These are phyloP conservation scores for Chionodraco myersi DNA, from an alignment of 2,113 vertebrate species.

Conservation along the genomic window DNA sequence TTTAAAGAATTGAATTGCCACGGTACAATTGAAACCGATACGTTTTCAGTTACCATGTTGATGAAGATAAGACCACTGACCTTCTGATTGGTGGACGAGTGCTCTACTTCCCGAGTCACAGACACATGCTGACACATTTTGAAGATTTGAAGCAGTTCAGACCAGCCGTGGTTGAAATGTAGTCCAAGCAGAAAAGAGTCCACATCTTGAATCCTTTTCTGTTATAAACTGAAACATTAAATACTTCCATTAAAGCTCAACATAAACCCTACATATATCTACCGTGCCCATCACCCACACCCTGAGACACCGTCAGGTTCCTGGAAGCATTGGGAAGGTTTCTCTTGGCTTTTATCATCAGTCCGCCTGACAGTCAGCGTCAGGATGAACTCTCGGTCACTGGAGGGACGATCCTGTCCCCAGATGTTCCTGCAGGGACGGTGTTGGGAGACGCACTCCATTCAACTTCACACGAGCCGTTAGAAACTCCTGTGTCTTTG, in stretches of 20 bases:
- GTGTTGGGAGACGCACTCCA: neutral
- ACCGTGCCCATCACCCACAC: neutral
- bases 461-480: neutral
- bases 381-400: neutral
- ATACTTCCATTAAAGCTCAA: neutral
- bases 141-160: neutral
- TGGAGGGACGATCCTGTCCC: neutral
- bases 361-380: neutral
- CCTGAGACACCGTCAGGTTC: neutral
- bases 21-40: no score
- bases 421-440: neutral
- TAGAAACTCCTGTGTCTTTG: neutral
- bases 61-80: no score
- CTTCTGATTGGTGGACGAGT: no score
- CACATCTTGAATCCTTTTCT: neutral
- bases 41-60: no score
- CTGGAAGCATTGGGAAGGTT: neutral
- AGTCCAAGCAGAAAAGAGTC: neutral
- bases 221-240: neutral
- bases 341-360: neutral
- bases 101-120: no score
- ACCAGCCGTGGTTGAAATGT: neutral
- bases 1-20: no score
- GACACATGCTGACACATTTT: neutral
- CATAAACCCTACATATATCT: constrained; percentile 1